Evolutionary conservation across 2,888 invertebrate genomes (phyloP), one percentile per base, ranked within the genome.

Genomic region (Automeris io): DNA sequence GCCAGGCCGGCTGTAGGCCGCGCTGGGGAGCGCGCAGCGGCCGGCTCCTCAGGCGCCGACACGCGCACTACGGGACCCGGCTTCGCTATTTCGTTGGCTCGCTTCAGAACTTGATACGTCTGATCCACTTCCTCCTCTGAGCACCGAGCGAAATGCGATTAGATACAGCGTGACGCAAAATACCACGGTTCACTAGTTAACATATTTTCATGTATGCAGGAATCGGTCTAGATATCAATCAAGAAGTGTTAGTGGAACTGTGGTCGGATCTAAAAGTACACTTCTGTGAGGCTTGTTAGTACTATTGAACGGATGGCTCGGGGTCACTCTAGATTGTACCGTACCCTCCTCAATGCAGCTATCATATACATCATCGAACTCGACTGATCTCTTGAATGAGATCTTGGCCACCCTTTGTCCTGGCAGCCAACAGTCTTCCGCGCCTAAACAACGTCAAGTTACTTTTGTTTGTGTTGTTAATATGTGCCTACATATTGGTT

Each of bases 31-130:
- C 85, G 85, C 60, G 76, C 68, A 49, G 70, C 68, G 43, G 70
- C 64, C 60, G 65, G 65, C 69, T 68, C 75, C 75, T 83, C 72
- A 55, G 68, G 63, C 51, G 80, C 75, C 54, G 80, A 75, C 72
- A 81, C 81, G 56, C 81, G 82, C 58, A 83, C 83, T 61, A 80
- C 75, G 43, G 79, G 80, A 51, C 80, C 75, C 66, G 86, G 83
- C 76, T 89, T 90, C 65, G 91, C 90, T 71, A 95, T 93, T 90
- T 96, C 95, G 75, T 95, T 95, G 71, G 96, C 96, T 82, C 96
- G 95, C 90, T 96, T 96, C 89, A 96, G 91, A 79, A 96, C 95
- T 90, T 95, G 95, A 89, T 96, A 96, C 83, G 95, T 95, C 87
- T 93, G 93, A 90, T 96, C 96, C 89, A 95, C 91, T 89, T 95